Percentiles rank a stretch among this genome's conserved stretches.
These are phyloP conservation scores for Thaumetopoea pityocampa DNA, from an alignment of 1,140 invertebrate genomes.

Conservation along the genomic window DNA sequence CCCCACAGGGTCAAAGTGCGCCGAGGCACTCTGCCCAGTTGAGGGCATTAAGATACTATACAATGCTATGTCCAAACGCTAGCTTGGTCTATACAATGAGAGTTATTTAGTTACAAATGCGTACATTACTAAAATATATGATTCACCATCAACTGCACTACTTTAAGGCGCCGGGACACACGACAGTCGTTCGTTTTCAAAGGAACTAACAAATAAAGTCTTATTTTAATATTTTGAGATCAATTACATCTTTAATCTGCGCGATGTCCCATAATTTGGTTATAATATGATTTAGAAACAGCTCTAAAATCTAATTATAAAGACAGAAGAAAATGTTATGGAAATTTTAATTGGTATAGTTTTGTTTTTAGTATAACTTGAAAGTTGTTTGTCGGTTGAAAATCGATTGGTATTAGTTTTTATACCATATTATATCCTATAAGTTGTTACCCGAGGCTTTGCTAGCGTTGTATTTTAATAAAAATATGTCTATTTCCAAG, in stretches of 20 bases:
- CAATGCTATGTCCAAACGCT: background rate
- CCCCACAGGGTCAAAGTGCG: too few species aligned
- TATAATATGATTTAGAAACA: constrained; percentile 16
- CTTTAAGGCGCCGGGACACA: constrained; percentile 39
- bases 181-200: constrained; percentile 40
- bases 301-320: constrained; percentile 1
- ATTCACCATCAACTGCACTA: constrained; percentile 33
- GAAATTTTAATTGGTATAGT: too few species aligned
- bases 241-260: constrained; percentile 53
- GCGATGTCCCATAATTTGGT: constrained; percentile 53
- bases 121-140: constrained; percentile 17
- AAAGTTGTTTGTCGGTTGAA: too few species aligned
- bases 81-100: too few species aligned
- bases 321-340: constrained; percentile 10
- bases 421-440: too few species aligned
- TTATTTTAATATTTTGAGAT: constrained; percentile 66
- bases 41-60: background rate
- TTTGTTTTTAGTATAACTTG: too few species aligned
- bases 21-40: too few species aligned
- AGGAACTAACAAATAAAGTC: constrained; percentile 60
- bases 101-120: constrained; percentile 5
- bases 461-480: too few species aligned
- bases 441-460: too few species aligned
- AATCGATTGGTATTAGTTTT: too few species aligned
- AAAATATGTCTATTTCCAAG: too few species aligned